Conservation (phyloP, 2,113 vertebrate genomes). For the Gavia stellata region DNA sequence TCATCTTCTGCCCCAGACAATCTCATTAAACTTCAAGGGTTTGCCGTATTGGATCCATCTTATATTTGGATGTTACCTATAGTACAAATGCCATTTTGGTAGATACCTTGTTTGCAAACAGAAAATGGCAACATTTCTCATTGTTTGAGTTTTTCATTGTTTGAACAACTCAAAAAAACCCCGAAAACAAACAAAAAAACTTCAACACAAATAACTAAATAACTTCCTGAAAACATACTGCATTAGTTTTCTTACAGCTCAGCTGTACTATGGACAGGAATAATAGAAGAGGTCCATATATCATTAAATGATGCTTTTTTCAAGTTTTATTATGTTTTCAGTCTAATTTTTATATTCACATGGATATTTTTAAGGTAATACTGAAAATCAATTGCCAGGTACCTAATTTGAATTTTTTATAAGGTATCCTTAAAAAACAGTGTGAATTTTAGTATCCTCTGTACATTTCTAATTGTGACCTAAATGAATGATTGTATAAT, state of each 20-base stretch:
- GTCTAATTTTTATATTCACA: neutral
- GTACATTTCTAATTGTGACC: neutral
- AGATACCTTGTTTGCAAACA: neutral
- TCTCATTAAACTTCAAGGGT: neutral
- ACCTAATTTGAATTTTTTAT: neutral
- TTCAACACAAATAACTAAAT: neutral
- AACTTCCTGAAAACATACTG: neutral
- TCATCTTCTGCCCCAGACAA: neutral
- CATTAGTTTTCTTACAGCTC: neutral
- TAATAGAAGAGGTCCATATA: neutral
- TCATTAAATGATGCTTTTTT: neutral
- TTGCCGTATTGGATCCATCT: neutral
- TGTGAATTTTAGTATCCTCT: neutral
- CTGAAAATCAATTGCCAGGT: neutral
- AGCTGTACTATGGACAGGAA: neutral
- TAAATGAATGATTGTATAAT: neutral
- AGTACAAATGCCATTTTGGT: neutral
- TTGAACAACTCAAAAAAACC: neutral
- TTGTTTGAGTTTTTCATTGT: neutral
- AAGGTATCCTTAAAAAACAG: neutral
- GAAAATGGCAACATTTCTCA: neutral
- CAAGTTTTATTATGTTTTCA: neutral
- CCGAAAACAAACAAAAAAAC: neutral
- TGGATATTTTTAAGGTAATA: neutral
- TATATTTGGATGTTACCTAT: neutral